Conservation (phyloP, 2,888 invertebrate genomes). For the Entomobrya proxima region DNA sequence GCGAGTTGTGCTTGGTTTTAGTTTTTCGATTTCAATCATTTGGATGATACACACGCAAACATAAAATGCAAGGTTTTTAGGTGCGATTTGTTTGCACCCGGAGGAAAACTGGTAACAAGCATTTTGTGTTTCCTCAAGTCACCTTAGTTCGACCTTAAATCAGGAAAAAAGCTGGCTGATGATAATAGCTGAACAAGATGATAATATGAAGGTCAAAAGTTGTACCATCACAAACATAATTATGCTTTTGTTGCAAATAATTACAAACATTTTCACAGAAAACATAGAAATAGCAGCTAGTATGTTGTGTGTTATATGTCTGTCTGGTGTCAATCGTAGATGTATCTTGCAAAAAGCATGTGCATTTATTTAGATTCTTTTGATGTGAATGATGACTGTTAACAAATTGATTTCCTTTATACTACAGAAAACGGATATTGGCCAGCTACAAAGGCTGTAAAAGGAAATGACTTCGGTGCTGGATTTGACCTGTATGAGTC, state of each 20-base stretch:
- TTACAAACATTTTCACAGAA: no score
- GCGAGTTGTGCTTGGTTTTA: neutral
- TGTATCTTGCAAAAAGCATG: neutral
- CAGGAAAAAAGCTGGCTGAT: conserved; percentile 37
- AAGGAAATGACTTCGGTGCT: conserved; percentile 50
- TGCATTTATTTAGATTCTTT: neutral
- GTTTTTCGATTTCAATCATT: neutral
- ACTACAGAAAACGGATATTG: conserved; percentile 55
- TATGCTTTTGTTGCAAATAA: no score
- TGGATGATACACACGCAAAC: neutral
- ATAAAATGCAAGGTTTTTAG: neutral
- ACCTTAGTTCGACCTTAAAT: conserved; percentile 59
- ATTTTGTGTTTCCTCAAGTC: conserved; percentile 38
- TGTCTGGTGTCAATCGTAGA: neutral
- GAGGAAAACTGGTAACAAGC: conserved; percentile 8
- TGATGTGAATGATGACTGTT: neutral
- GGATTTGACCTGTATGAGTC: conserved; percentile 67
- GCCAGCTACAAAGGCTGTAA: conserved; percentile 27
- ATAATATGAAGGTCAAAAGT: conserved; percentile 54
- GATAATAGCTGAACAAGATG: neutral
- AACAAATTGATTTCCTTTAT: neutral
- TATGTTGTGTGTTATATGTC: no score
- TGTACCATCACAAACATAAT: no score
- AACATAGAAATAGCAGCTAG: no score
- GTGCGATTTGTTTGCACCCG: neutral